phyloP scores from a whole-genome alignment of 2,113 vertebrate species.

The Lasiurus borealis region DNA sequence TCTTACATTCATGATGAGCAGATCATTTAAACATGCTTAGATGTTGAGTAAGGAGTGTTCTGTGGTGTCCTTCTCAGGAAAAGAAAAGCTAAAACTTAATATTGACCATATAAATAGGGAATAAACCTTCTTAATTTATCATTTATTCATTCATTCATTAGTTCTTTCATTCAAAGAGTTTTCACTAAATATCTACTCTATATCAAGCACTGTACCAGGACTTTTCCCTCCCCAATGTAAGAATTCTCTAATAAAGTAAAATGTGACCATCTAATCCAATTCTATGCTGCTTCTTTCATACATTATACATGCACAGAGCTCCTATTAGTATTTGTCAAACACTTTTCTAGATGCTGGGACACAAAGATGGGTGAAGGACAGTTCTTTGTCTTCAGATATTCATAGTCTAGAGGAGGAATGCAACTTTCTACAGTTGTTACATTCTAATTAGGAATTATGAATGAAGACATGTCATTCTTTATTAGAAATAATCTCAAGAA shows the following conservation, averaged over 20 bases:
- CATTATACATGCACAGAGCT: background rate
- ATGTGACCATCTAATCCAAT: background rate
- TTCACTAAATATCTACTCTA: background rate
- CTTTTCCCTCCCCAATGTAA: background rate
- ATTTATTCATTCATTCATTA: background rate
- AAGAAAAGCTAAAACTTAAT: background rate
- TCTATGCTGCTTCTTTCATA: constrained; percentile 4
- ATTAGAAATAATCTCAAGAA: constrained; percentile 35
- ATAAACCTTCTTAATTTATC: background rate
- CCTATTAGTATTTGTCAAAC: background rate
- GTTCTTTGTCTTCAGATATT: background rate
- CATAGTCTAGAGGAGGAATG: background rate
- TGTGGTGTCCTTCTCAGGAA: background rate
- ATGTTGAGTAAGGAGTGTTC: background rate
- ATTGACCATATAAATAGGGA: background rate
- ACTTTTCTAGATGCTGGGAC: background rate
- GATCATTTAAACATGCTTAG: background rate
- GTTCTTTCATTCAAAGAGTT: background rate
- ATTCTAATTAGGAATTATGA: constrained; percentile 26
- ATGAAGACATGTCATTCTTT: constrained; percentile 14
- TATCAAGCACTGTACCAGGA: background rate
- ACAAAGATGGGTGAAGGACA: background rate
- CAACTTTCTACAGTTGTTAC: background rate
- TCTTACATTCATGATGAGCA: background rate
- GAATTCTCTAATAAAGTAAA: constrained; percentile 9